Conservation (phyloP, 2,113 vertebrate species). For the Sander vitreus region DNA sequence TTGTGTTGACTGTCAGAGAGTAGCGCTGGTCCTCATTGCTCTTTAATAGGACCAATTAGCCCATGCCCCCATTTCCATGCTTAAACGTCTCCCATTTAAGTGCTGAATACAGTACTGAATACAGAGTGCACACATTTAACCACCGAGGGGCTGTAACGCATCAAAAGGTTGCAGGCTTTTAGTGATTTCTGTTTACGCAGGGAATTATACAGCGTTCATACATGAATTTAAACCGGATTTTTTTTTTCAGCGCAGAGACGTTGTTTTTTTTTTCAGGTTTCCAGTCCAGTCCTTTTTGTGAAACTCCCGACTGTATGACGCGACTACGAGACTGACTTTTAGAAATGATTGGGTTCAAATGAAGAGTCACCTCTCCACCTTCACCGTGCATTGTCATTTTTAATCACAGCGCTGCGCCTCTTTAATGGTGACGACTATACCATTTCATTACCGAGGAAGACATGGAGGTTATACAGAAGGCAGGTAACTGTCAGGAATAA, state of each 20-base stretch:
- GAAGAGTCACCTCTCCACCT: not conserved
- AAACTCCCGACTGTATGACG: not conserved
- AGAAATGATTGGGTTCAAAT: not conserved
- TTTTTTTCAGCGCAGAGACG: not conserved
- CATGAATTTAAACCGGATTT: not conserved
- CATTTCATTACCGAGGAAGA: slow-evolving; percentile 27
- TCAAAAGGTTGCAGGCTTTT: slow-evolving; percentile 50
- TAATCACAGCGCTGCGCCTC: not conserved
- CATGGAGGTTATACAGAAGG: slow-evolving; percentile 2
- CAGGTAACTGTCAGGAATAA: slow-evolving; percentile 27
- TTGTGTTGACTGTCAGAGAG: slow-evolving; percentile 76
- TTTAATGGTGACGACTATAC: not conserved
- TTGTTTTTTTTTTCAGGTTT: not conserved
- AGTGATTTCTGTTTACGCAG: slow-evolving; percentile 42
- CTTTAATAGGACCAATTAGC: slow-evolving; percentile 78
- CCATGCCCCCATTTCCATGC: slow-evolving; percentile 67
- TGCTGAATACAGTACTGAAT: slow-evolving; percentile 45
- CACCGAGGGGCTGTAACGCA: slow-evolving; percentile 39
- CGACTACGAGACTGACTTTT: not conserved
- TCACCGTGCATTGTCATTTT: not conserved
- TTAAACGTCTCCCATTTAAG: slow-evolving; percentile 69
- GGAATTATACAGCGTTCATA: slow-evolving; percentile 29
- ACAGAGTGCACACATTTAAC: slow-evolving; percentile 42
- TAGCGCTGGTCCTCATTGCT: slow-evolving; percentile 62
- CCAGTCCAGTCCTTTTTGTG: not conserved